phyloP scores from a whole-genome alignment of 2,797 vertebrate species.

The Lophotriccus pileatus region DNA sequence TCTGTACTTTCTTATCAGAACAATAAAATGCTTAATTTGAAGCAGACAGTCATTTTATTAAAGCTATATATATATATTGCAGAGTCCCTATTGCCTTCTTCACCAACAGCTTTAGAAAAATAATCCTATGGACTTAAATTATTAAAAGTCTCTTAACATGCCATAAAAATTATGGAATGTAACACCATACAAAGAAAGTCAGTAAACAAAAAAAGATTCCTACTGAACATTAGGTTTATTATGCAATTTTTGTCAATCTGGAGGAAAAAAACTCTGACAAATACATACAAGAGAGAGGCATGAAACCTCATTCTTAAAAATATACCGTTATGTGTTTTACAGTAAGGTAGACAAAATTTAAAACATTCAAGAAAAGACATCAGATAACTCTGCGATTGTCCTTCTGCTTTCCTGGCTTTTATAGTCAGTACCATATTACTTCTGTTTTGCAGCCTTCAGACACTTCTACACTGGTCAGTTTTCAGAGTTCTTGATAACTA shows the following conservation, averaged over 20 bases:
- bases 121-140: neutral
- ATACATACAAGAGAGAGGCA: neutral
- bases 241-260: neutral
- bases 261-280: neutral
- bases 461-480: neutral
- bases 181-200: neutral
- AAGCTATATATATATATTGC: neutral
- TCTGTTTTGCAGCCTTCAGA: neutral
- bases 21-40: neutral
- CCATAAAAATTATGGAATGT: no score
- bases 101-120: neutral
- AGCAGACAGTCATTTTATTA: neutral
- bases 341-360: neutral
- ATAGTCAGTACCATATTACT: neutral
- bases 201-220: neutral
- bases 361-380: neutral
- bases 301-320: neutral
- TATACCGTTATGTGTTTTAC: fast-evolving
- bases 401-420: neutral
- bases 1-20: neutral
- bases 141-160: neutral
- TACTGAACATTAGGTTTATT: neutral
- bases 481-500: neutral
- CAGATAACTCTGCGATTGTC: neutral
- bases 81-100: neutral